These are phyloP conservation scores for Troides helena DNA, from an alignment of 2,888 invertebrate species.

Conservation along the genomic window DNA sequence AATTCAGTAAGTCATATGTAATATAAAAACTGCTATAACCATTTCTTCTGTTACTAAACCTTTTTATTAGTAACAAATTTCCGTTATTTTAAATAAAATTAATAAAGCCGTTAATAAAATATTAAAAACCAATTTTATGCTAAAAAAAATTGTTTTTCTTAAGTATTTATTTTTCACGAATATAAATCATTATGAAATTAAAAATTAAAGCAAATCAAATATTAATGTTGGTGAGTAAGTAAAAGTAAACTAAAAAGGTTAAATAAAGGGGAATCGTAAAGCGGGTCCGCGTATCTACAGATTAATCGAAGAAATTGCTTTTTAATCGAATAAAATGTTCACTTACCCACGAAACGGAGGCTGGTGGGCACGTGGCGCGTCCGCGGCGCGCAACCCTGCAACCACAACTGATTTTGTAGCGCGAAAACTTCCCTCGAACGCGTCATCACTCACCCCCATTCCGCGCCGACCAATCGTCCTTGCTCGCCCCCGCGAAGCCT, in stretches of 20 bases:
- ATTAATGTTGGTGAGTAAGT: background rate
- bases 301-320: conserved; percentile 72
- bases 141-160: too few species aligned
- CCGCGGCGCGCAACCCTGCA: conserved; percentile 65
- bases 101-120: too few species aligned
- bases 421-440: conserved; percentile 75
- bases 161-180: too few species aligned
- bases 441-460: conserved; percentile 75
- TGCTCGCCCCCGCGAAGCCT: conserved; percentile 48
- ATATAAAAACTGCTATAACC: too few species aligned
- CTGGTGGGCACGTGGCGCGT: conserved; percentile 57
- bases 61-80: too few species aligned
- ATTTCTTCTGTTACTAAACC: too few species aligned
- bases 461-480: conserved; percentile 57
- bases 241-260: conserved; percentile 23
- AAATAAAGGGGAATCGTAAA: conserved; percentile 40
- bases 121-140: too few species aligned
- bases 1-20: too few species aligned
- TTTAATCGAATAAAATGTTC: conserved; percentile 75
- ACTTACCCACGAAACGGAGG: conserved; percentile 72
- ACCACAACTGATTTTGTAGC: conserved; percentile 73
- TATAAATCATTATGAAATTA: too few species aligned
- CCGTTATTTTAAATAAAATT: too few species aligned
- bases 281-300: conserved; percentile 47
- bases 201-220: too few species aligned